Percentiles rank a stretch among this genome's conserved stretches.
These are phyloP conservation scores for Helicoverpa armigera DNA, from an alignment of 1,140 invertebrate species.

Conservation along the genomic window DNA sequence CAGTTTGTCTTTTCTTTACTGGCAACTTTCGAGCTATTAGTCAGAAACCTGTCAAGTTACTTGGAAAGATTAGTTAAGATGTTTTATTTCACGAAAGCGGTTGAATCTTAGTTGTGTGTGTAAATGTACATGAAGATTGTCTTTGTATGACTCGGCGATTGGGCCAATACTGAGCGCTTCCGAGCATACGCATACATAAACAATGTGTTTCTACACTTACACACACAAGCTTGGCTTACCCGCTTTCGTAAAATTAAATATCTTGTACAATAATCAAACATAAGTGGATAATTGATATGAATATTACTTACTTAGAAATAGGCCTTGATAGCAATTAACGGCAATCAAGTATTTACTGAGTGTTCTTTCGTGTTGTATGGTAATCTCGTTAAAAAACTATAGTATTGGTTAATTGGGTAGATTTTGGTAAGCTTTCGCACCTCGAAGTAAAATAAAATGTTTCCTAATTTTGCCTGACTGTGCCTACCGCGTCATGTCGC, in stretches of 20 bases:
- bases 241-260: too few species aligned
- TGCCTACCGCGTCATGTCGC: too few species aligned
- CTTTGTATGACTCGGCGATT: too few species aligned
- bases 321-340: background rate
- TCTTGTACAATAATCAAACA: background rate
- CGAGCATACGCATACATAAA: too few species aligned
- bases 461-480: too few species aligned
- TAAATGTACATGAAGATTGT: too few species aligned
- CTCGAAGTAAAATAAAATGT: background rate
- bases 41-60: constrained; percentile 17
- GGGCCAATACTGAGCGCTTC: too few species aligned
- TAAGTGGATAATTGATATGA: constrained; percentile 19
- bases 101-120: too few species aligned
- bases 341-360: background rate
- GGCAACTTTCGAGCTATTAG: constrained; percentile 34
- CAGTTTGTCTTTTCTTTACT: constrained; percentile 54
- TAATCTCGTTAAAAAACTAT: constrained; percentile 1
- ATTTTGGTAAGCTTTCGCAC: background rate
- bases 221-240: too few species aligned
- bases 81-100: too few species aligned
- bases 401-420: background rate
- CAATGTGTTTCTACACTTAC: too few species aligned
- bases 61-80: background rate
- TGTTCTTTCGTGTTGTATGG: background rate
- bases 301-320: background rate